Base-by-base conservation (phyloP, 2,113 vertebrate genomes). In the Otus sunia region DNA sequence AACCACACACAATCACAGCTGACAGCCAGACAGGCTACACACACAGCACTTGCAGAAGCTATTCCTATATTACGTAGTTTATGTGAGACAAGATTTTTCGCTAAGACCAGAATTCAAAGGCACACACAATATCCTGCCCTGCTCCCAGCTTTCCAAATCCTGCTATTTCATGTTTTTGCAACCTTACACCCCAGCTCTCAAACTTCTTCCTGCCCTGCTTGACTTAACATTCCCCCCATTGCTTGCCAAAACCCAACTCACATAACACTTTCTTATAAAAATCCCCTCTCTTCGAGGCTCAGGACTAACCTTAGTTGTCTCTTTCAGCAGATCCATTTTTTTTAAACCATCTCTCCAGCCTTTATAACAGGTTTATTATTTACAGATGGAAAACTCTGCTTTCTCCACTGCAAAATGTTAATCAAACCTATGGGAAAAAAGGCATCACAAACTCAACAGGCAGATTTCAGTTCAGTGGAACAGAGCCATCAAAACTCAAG, bases 21-120 rank as follows among this genome's bases (percentile, higher is more conserved):
- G 36, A 2, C 0, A 5, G 62, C 23, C 36, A 45, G 58, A 4
- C 64, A 23, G 55, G 43, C 41, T 50, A 23, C 32, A 8, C 43
- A 60, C 60, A 27, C 16, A 36, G 73, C 49, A 39, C 59, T 53
- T 32, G 4, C 23, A 12, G 49, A 37, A 60, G 22, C 60, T 64
- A 20, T 0, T 72, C 47, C 20, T 36, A 0, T 15, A 56, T 56
- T n/a, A 6, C 43, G 32, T 9, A 18, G 26, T 43, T 23, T 3
- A 5, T 0, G 2, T 1, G 2, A 95, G 34, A 17, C 10, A 53
- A 73, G 23, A 5, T 12, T 58, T 11, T 15, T 25, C 20, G 8
- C 2, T 12, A 58, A 22, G 4, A 30, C 1, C 50, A 64, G 36
- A 53, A 53, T 37, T 66, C 80, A 22, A 73, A 87, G 67, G 52